Evolutionary conservation across 2,797 vertebrate species (phyloP).

Genomic region (Echiichthys vipera): DNA sequence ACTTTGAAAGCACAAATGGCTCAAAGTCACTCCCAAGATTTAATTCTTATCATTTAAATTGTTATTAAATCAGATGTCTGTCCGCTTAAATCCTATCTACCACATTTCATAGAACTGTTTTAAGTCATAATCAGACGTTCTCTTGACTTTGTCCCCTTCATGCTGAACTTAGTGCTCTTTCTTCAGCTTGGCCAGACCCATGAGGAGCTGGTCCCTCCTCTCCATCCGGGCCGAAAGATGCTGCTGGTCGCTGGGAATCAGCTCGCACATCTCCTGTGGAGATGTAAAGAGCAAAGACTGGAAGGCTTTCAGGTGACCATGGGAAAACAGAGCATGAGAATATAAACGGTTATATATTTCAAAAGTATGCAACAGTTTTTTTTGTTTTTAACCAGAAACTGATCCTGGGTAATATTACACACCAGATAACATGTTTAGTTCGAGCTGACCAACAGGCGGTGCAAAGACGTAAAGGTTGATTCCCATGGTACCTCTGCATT

Average conservation of each 20-base stretch:
- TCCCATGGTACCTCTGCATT: background rate
- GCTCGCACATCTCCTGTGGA: conserved; percentile 88
- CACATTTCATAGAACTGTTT: background rate
- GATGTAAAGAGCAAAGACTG: background rate
- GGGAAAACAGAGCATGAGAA: background rate
- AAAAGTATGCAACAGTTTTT: too few relatives aligned
- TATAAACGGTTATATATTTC: too few relatives aligned
- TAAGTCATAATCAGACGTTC: background rate
- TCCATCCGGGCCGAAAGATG: conserved; percentile 87
- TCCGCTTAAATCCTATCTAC: background rate
- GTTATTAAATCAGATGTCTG: background rate
- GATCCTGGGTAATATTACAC: background rate
- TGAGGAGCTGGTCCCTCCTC: conserved; percentile 90
- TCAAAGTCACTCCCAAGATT: background rate
- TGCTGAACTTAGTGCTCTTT: conserved; percentile 64
- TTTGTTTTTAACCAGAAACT: background rate
- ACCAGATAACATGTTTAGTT: background rate
- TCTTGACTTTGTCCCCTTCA: background rate
- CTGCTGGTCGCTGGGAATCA: conserved; percentile 86
- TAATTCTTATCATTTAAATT: background rate
- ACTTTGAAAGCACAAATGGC: background rate
- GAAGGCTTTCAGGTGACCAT: background rate
- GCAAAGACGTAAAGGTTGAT: background rate
- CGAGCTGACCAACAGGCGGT: background rate
- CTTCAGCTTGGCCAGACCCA: conserved; percentile 90